Conservation (phyloP, 64 coral and sea anemone species). For the Anthopleura sola region DNA sequence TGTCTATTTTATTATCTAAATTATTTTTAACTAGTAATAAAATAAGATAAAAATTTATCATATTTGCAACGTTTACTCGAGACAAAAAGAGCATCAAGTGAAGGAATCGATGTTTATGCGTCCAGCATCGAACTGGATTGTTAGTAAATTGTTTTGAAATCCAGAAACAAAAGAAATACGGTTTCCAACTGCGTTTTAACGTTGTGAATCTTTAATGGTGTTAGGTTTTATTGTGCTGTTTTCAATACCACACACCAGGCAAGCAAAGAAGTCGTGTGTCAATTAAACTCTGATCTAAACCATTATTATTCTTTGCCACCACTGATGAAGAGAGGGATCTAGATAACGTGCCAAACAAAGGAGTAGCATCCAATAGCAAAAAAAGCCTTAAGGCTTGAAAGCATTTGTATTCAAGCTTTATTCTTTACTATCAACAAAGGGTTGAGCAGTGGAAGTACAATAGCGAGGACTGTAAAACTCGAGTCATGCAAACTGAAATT, state of each 20-base stretch:
- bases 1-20: not conserved
- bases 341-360: conserved; percentile 6
- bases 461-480: not conserved
- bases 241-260: not conserved
- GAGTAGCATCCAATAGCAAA: not conserved
- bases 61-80: no score
- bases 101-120: not conserved
- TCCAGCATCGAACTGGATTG: not conserved
- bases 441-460: not conserved
- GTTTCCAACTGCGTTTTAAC: not conserved
- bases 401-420: not conserved
- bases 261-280: not conserved
- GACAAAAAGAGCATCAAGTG: not conserved
- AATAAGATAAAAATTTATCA: not conserved
- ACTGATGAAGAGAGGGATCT: not conserved
- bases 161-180: not conserved
- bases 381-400: not conserved
- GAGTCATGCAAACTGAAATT: not conserved
- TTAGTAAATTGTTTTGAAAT: not conserved
- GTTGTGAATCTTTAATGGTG: not conserved
- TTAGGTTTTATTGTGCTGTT: not conserved
- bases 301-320: not conserved
- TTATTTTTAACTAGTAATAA: not conserved
- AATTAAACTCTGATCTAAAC: not conserved
- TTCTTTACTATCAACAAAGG: not conserved